Percentiles rank a stretch among this genome's conserved stretches.
Conservation (phyloP, 1,140 invertebrate genomes). For the Chrysomallon squamiferum region DNA sequence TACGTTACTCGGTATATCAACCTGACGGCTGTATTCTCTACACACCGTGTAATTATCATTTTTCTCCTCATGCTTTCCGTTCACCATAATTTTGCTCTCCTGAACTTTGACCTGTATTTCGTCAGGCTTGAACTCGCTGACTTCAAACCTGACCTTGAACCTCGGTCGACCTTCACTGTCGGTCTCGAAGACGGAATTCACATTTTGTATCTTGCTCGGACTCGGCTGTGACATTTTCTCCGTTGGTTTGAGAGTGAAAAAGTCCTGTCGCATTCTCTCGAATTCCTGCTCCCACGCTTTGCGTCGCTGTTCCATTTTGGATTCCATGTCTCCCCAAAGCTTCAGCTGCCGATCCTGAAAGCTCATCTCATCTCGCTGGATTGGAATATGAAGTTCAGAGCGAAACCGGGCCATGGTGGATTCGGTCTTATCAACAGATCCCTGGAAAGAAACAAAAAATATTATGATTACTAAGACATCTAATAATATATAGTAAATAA, state of each 20-base stretch:
- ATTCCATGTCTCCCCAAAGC: constrained; percentile 57
- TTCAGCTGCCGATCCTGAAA: constrained; percentile 60
- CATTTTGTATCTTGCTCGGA: constrained; percentile 35
- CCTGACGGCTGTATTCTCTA: constrained; percentile 58
- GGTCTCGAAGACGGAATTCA: constrained; percentile 45
- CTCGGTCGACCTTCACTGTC: constrained; percentile 46
- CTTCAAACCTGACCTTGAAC: constrained; percentile 59
- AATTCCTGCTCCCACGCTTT: constrained; percentile 62
- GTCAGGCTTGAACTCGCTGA: constrained; percentile 58
- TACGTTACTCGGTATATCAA: constrained; percentile 58
- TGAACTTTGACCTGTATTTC: constrained; percentile 59
- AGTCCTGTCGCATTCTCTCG: constrained; percentile 56
- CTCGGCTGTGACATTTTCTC: constrained; percentile 29
- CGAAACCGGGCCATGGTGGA: constrained; percentile 40
- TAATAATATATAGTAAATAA: too few species aligned
- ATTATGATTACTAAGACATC: too few species aligned
- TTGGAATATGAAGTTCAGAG: constrained; percentile 56
- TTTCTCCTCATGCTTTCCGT: constrained; percentile 54
- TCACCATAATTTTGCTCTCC: constrained; percentile 53
- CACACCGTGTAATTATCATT: constrained; percentile 47
- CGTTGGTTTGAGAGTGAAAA: constrained; percentile 58
- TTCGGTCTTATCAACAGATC: not conserved
- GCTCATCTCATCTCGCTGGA: constrained; percentile 51
- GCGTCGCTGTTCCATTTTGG: constrained; percentile 50
- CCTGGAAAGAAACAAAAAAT: too few species aligned